Conservation (phyloP, 2,888 invertebrate species). For the Resseliella maxima region DNA sequence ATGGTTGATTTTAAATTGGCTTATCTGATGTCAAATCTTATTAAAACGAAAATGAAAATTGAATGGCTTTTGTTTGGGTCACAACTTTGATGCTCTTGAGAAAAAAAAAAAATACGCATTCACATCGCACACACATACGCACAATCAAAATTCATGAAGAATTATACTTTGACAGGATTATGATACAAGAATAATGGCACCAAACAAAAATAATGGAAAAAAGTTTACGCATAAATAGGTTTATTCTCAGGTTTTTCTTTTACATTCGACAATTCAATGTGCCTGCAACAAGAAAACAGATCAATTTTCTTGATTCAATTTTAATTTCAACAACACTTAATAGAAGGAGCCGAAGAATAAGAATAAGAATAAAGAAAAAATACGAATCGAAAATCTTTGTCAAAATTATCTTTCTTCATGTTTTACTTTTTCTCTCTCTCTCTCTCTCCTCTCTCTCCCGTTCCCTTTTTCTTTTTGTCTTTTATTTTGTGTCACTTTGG, state of each 20-base stretch:
- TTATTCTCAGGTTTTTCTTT: conserved; percentile 2
- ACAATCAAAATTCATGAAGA: background rate
- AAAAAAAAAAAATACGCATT: background rate
- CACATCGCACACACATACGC: background rate
- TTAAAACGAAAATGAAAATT: background rate
- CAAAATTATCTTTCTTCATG: background rate
- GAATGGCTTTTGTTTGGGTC: background rate
- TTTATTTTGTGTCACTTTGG: background rate
- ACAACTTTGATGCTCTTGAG: background rate
- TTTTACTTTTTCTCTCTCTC: no score
- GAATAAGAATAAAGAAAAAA: background rate
- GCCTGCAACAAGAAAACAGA: conserved; percentile 19
- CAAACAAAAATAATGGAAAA: conserved; percentile 21
- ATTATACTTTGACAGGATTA: conserved; percentile 42
- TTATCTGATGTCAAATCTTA: conserved; percentile 30
- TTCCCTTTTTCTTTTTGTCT: no score
- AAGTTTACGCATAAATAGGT: conserved; percentile 55
- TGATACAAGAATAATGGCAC: background rate
- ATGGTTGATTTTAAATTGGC: background rate
- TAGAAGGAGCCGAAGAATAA: background rate
- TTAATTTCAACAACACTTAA: conserved; percentile 20
- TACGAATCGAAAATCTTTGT: conserved; percentile 29
- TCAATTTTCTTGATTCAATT: conserved; percentile 53
- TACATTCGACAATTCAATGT: background rate
- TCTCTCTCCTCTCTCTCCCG: no score